A percentile compares a stretch with the other conserved stretches of the same genome.
These are phyloP conservation scores for Dynastes hyllus DNA, from an alignment of 2,888 invertebrate species.

Conservation along the genomic window DNA sequence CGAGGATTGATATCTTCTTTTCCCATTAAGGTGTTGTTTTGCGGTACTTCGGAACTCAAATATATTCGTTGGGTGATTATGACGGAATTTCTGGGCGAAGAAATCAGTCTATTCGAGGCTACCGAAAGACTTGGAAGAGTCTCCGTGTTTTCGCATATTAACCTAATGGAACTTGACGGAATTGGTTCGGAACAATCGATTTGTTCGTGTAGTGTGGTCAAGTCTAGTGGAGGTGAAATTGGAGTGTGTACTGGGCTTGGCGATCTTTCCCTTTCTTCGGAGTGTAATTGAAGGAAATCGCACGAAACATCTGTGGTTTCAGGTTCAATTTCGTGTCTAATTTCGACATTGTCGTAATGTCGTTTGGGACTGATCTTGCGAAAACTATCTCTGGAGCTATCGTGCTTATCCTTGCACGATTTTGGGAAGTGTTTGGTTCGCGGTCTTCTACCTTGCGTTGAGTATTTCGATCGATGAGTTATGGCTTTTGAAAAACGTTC, in stretches of 20 bases:
- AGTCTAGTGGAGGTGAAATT: conserved; percentile 71
- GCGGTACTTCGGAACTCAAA: conserved; percentile 73
- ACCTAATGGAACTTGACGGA: conserved; percentile 65
- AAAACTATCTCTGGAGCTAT: conserved; percentile 71
- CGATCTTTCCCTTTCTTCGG: conserved; percentile 65
- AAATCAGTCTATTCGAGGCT: conserved; percentile 71
- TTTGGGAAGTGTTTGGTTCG: conserved; percentile 60
- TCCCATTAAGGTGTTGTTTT: conserved; percentile 69
- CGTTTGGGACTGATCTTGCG: conserved; percentile 71
- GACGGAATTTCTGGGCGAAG: conserved; percentile 77
- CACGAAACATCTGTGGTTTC: conserved; percentile 60
- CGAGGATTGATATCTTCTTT: conserved; percentile 66
- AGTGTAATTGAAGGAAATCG: conserved; percentile 62
- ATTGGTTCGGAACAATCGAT: conserved; percentile 74
- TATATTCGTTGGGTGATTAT: conserved; percentile 74
- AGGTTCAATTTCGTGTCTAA: conserved; percentile 56
- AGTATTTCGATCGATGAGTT: conserved; percentile 73
- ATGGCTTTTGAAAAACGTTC: conserved; percentile 78
- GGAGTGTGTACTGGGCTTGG: conserved; percentile 67
- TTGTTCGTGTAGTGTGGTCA: conserved; percentile 75
- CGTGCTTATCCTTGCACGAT: conserved; percentile 60
- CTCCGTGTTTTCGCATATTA: conserved; percentile 66
- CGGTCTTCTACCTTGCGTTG: conserved; percentile 60
- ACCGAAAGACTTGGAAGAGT: conserved; percentile 68
- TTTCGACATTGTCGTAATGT: conserved; percentile 61